These are phyloP conservation scores for Cairina moschata DNA, from an alignment of 2,113 vertebrate species.

Conservation along the genomic window DNA sequence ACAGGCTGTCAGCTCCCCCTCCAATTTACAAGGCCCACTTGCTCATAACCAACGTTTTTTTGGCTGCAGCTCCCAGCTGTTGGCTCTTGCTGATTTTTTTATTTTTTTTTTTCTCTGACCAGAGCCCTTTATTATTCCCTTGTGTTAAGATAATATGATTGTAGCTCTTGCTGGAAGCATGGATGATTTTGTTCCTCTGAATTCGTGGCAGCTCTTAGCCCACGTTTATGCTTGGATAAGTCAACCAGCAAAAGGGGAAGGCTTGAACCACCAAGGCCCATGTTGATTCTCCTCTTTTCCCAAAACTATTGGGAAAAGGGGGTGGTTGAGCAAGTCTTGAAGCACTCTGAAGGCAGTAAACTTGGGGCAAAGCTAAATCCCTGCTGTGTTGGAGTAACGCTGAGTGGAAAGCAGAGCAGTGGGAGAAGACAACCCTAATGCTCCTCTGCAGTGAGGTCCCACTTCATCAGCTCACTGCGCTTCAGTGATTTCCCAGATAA, in stretches of 20 bases:
- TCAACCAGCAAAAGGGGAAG: not conserved
- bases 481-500: not conserved
- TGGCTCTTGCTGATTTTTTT: not conserved
- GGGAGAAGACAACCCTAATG: not conserved
- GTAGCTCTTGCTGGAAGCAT: not conserved
- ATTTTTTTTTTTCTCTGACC: not conserved
- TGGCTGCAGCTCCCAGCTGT: not conserved
- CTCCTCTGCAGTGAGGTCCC: not conserved
- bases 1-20: constrained; percentile 15
- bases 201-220: not conserved
- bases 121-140: constrained; percentile 20
- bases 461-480: not conserved
- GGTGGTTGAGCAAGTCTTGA: not conserved
- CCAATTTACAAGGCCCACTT: constrained; percentile 45
- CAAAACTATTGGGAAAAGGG: not conserved
- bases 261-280: not conserved
- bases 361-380: not conserved
- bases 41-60: not conserved
- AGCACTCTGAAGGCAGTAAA: not conserved
- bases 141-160: constrained; percentile 1
- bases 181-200: not conserved
- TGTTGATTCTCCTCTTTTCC: not conserved
- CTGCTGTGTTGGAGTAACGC: not conserved
- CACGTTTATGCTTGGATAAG: not conserved
- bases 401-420: not conserved